Base-by-base conservation (phyloP, 1,140 invertebrate genomes). In the Sycophaga agraensis region DNA sequence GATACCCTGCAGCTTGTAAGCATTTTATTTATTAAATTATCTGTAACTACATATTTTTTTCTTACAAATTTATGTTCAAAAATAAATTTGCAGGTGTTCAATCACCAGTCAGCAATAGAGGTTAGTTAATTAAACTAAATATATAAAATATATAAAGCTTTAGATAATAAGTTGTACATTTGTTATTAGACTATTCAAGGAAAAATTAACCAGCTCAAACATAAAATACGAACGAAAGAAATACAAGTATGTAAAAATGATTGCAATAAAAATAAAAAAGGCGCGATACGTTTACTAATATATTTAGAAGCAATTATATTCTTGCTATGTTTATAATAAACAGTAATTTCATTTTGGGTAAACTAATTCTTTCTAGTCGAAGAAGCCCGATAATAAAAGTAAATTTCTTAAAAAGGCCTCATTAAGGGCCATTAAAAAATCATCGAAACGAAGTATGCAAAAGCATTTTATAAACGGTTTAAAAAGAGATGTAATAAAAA, bases 401-500 rank as follows among this genome's bases (percentile, higher is more conserved):
- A 3, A 35, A 35, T 42, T 42, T 24, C 39, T 34, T 57, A 46
- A 12, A 46, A 34, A 21, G 24, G 35, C 3, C 14, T n/a, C n/a
- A 35, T 2, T 46, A 28, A 14, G 9, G 8, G 31, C 40, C 22
- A 59, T 40, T 59, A 59, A 34, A 58, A 48, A 48, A 22, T 12
- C 17, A 1, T 12, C 24, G 14, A 28, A 34, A 5, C 16, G 4
- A 48, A 48, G 17, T 39, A 1, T 21, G 14, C 57, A 66, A 43
- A 59, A 42, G 12, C 45, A 9, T 17, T 49, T 69, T 28, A 69
- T 69, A 53, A 28, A 49, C 4, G 64, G 59, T n/a, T 42, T 71
- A 21, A 71, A 69, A 21, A 59, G 55, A 26, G 60, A 70, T 9
- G 51, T 70, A 22, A 22, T 39, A 17, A 64, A 66, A 59, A 66